Percentiles rank a stretch among this genome's conserved stretches.
Conservation (phyloP, 2,797 vertebrate species). For the Arnoldichthys spilopterus region DNA sequence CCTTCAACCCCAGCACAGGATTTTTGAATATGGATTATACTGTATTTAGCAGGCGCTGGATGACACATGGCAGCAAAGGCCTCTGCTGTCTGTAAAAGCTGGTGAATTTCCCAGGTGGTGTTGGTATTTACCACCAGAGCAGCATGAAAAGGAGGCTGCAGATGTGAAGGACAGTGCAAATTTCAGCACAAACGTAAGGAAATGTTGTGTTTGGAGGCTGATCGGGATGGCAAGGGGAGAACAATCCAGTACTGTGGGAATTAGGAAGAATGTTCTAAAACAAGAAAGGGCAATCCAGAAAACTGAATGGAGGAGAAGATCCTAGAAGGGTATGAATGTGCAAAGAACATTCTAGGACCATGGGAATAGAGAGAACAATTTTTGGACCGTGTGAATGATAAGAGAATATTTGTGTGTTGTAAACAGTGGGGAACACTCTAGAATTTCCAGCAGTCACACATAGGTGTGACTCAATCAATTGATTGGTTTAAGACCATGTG, state of each 20-base stretch:
- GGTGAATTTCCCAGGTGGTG: constrained; percentile 27
- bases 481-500: no score
- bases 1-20: constrained; percentile 56
- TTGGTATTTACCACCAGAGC: constrained; percentile 44
- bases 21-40: constrained; percentile 50
- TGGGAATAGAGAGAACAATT: no score
- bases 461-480: no score
- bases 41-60: constrained; percentile 55
- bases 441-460: no score
- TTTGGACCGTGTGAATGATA: no score
- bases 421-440: no score
- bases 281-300: no score
- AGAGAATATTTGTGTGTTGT: no score
- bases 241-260: not conserved
- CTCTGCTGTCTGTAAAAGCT: constrained; percentile 18
- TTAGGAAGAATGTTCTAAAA: no score
- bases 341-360: no score
- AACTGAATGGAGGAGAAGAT: no score
- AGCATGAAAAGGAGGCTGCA: constrained; percentile 24
- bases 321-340: no score
- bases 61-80: constrained; percentile 7
- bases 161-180: constrained; percentile 48
- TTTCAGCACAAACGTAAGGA: constrained; percentile 54
- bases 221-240: not conserved
- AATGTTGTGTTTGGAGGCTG: not conserved